Base-by-base conservation (phyloP, 2,888 invertebrate species). In the Stegana nigrithorax region DNA sequence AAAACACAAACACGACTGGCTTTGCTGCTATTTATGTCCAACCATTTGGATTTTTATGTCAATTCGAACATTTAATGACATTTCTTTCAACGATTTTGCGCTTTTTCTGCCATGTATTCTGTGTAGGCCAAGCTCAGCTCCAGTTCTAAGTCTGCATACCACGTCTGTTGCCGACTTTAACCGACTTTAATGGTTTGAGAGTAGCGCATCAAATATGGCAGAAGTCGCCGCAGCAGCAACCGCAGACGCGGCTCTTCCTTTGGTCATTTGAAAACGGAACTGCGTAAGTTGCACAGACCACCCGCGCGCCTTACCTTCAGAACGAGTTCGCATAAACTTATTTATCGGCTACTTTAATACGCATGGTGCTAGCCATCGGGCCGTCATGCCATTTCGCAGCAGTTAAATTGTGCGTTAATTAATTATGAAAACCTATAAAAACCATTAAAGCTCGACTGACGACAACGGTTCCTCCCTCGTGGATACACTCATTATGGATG, bases 11-110 rank as follows among this genome's bases (percentile, higher is more conserved):
- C 62, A 53, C 47, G 63, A 59, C 59, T 63, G 19, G 53, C 4
- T 19, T 39, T 27, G 32, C 26, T 36, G 55, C 59, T 55, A 63
- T 63, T 63, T 63, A 63, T 63, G 63, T 63, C 63, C 47, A 36
- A 47, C 36, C 59, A 59, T 63, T 42, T 39, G 45, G 53, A 59
- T 63, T 63, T 63, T 59, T 39, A 60, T 60, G 59, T 60, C 59
- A 60, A 51, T 60, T 60, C 25, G 10, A 60, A 27, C 45, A 36
- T 51, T 51, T 60, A 51, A 60, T 51, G 51, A 39, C 51, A 36
- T 27, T 55, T 32, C 36, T 55, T 55, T n/a, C 17, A n/a, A n/a
- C n/a, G n/a, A 21, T 32, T 32, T 29, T 19, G 19, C 10, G 19
- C 23, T 19, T 55, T 36, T 36, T 27, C 21, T 55, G 21, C 32